Evolutionary conservation across 2,113 vertebrate species (phyloP), one percentile per base, ranked within the genome.

Genomic region (Calidris pygmaea): DNA sequence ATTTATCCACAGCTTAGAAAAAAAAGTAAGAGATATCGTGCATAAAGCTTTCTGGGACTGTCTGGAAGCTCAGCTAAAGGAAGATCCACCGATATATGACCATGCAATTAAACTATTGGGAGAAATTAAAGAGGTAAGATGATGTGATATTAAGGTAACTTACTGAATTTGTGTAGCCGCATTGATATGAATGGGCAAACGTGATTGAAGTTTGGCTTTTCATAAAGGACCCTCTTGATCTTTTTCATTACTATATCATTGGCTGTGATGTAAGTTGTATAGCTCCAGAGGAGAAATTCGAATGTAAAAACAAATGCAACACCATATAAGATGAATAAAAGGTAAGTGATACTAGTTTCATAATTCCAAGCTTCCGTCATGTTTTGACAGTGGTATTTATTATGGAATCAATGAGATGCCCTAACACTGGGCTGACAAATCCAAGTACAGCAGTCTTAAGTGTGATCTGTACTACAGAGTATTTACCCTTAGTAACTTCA

Each of bases 41-140:
- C 99, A 99, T 97, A 99, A 99, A 98, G 99, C 98, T 85, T 99
- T 99, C 97, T 99, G 99, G 99, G 99, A 99, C 91, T 98, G 98
- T 94, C 97, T 99, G 97, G 99, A 99, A 96, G 95, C 97, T 60
- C 99, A 99, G 96, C 85, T 99, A 70, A 98, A 97, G 85, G 98
- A 99, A 93, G 98, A 99, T 9, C 99, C 99, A 9, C 99, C 99
- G 0, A 97, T 92, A 5, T 98, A 98, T 13, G 93, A 98, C 89
- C 98, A 98, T 58, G 98, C 98, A 87, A 98, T 98, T 96, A 98
- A 98, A 80, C 98, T 98, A 8, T 13, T 98, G 45, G 98, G 98
- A 95, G 98, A 98, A 94, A 98, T 98, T 91, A 98, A 98, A 97
- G 98, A 98, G 98, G 98, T 98, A 90, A 98, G 97, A 34, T 4